A percentile compares a stretch with the other conserved stretches of the same genome.
phyloP scores from a whole-genome alignment of 1,140 invertebrate genomes.

The Agrilus planipennis region DNA sequence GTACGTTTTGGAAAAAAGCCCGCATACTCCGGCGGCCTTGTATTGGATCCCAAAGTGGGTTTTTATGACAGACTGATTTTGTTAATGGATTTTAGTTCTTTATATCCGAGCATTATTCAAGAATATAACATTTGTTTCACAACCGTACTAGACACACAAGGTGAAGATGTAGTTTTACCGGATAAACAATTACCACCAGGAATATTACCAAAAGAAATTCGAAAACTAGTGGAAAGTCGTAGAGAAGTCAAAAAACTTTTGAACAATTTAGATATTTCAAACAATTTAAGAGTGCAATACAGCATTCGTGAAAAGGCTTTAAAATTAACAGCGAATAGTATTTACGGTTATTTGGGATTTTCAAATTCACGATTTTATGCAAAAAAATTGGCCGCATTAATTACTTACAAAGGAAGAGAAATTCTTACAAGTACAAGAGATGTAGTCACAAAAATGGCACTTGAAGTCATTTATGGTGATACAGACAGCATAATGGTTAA shows the following conservation, averaged over 20 bases:
- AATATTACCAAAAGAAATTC: constrained; percentile 87
- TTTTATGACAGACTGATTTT: constrained; percentile 94
- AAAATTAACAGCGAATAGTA: constrained; percentile 97
- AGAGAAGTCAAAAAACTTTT: constrained; percentile 87
- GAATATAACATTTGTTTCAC: constrained; percentile 99
- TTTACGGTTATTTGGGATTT: constrained; percentile 99
- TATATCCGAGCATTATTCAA: constrained; percentile 99
- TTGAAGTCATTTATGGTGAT: constrained; percentile 97
- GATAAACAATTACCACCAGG: constrained; percentile 58
- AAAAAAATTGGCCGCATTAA: constrained; percentile 86
- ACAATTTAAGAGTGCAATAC: constrained; percentile 78
- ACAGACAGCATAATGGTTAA: constrained; percentile 99
- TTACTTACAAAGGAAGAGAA: constrained; percentile 91
- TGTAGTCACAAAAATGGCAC: constrained; percentile 75
- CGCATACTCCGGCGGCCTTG: constrained; percentile 57
- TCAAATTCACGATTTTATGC: constrained; percentile 92
- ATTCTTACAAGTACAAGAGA: constrained; percentile 79
- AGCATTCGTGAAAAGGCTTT: constrained; percentile 95
- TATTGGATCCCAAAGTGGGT: constrained; percentile 93
- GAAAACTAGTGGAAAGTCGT: constrained; percentile 88
- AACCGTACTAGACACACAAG: constrained; percentile 53
- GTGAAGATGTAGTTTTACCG: constrained; percentile 18
- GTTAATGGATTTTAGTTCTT: constrained; percentile 97
- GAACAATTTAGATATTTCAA: constrained; percentile 61
- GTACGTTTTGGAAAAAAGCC: too few relatives aligned